Conservation (phyloP, 2,113 vertebrate genomes). For the Centropus unirufus region DNA sequence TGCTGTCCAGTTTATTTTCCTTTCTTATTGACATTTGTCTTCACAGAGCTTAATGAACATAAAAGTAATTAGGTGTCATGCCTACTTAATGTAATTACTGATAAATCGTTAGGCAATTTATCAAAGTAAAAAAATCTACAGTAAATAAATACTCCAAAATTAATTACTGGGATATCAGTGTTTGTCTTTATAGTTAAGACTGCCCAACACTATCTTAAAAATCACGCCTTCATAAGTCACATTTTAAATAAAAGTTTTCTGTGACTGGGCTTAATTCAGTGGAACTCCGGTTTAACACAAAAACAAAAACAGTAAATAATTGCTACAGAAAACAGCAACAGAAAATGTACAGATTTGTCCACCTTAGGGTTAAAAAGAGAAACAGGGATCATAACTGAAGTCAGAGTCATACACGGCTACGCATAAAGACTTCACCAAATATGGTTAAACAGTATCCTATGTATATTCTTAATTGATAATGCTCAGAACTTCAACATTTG, state of each 20-base stretch:
- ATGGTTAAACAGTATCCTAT: neutral
- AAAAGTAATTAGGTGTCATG: neutral
- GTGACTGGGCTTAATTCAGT: neutral
- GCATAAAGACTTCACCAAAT: neutral
- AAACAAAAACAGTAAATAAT: neutral
- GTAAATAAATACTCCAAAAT: neutral
- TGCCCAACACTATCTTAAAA: neutral
- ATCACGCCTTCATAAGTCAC: neutral
- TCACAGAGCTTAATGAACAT: neutral
- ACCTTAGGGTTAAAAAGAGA: neutral
- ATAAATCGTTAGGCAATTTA: neutral
- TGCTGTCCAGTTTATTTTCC: neutral
- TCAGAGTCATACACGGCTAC: neutral
- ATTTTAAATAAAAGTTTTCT: neutral
- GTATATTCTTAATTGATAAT: neutral
- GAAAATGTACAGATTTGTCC: neutral
- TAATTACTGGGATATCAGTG: neutral
- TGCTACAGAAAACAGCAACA: neutral
- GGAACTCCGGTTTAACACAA: neutral
- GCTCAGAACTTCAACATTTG: neutral
- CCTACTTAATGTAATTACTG: neutral
- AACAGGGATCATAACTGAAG: neutral
- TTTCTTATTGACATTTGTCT: neutral
- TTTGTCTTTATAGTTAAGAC: neutral
- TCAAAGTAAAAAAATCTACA: neutral